Evolutionary conservation across 2,888 invertebrate species (phyloP).

Genomic region (Noctua pronuba): DNA sequence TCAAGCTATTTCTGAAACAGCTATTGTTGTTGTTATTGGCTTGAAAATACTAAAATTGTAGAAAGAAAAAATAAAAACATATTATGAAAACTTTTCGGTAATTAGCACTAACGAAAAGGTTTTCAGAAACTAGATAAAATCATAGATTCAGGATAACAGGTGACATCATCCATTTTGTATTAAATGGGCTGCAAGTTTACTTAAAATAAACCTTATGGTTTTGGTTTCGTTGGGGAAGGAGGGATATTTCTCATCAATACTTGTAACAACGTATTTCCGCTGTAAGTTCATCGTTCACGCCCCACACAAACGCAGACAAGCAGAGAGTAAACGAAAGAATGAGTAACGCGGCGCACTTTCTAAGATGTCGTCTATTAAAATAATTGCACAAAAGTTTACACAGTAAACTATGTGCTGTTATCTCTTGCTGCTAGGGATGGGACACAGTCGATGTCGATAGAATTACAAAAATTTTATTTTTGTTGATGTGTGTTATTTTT

Average conservation of each 20-base stretch:
- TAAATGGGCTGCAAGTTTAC: background rate
- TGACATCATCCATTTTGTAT: background rate
- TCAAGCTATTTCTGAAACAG: background rate
- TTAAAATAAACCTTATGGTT: background rate
- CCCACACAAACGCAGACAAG: conserved; percentile 39
- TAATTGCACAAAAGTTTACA: conserved; percentile 80
- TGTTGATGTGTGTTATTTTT: background rate
- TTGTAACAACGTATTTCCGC: conserved; percentile 3
- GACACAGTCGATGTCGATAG: conserved; percentile 60
- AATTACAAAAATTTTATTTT: background rate
- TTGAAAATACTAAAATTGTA: background rate
- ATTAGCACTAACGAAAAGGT: background rate
- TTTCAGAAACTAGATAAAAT: background rate
- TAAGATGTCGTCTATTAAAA: conserved; percentile 83
- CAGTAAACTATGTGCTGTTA: conserved; percentile 72
- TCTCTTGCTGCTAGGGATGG: conserved; percentile 60
- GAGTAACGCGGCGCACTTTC: conserved; percentile 75
- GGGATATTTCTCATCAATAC: background rate
- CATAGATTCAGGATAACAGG: background rate
- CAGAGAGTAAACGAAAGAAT: conserved; percentile 78
- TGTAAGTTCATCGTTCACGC: conserved; percentile 21
- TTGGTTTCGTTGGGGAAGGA: background rate
- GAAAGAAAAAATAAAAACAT: too few species aligned
- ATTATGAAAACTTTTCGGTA: too few species aligned
- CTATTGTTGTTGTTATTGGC: background rate